These are phyloP conservation scores for Varanus komodoensis DNA, from an alignment of 2,113 vertebrate genomes.

Conservation along the genomic window DNA sequence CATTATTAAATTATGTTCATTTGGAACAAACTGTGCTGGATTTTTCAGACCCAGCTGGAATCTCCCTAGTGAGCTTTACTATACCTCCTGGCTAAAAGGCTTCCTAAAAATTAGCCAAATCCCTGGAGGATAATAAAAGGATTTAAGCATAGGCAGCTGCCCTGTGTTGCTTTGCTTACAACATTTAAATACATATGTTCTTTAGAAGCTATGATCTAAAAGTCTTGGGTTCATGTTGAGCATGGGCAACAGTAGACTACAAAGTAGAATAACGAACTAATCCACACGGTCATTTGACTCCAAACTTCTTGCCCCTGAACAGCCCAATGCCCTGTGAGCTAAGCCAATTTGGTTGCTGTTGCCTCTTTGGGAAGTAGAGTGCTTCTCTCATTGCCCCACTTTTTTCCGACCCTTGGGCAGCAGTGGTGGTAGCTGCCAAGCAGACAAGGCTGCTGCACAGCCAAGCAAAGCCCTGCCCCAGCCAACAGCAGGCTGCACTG, in stretches of 20 bases:
- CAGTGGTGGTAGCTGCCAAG: not conserved
- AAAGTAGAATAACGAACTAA: slow-evolving; percentile 17
- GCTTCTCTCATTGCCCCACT: not conserved
- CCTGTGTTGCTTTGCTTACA: slow-evolving; percentile 16
- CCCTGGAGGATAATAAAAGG: slow-evolving; percentile 43
- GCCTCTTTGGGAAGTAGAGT: not conserved
- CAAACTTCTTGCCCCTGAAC: not conserved
- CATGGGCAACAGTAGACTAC: not conserved
- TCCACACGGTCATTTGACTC: not conserved
- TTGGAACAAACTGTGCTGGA: slow-evolving; percentile 22
- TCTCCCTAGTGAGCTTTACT: slow-evolving; percentile 45
- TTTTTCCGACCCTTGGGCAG: not conserved
- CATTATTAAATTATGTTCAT: slow-evolving; percentile 21
- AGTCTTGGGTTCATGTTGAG: not conserved
- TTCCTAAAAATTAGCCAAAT: slow-evolving; percentile 49
- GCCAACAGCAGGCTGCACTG: not conserved
- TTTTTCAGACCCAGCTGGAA: slow-evolving; percentile 60
- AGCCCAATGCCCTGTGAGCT: not conserved
- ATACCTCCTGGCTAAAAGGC: slow-evolving; percentile 58
- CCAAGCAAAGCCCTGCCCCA: not conserved
- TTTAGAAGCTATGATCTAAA: not conserved
- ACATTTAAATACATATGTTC: slow-evolving; percentile 15
- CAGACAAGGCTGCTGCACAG: not conserved
- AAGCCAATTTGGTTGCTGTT: not conserved
- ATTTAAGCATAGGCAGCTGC: slow-evolving; percentile 45